Evolutionary conservation across 2,797 vertebrate genomes (phyloP).

Genomic region (Danio tinwini): DNA sequence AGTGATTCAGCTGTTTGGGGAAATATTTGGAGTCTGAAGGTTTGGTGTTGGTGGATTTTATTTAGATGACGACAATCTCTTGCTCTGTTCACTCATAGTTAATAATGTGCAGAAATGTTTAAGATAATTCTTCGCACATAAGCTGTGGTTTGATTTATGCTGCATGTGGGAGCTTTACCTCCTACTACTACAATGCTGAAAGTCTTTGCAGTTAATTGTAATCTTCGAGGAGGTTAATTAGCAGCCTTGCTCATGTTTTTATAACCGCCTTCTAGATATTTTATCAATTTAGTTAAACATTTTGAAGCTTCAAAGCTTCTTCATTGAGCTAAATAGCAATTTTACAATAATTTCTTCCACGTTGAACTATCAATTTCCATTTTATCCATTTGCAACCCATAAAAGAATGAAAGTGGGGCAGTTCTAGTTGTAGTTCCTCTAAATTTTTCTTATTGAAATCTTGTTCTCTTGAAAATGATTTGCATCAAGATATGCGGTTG

Average conservation of each 20-base stretch:
- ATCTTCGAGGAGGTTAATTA: conserved; percentile 7
- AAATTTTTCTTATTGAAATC: background rate
- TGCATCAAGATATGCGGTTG: conserved; percentile 26
- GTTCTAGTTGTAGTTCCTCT: conserved; percentile 39
- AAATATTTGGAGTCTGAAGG: conserved; percentile 27
- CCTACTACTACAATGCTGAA: background rate
- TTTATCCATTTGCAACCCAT: background rate
- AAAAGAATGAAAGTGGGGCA: conserved; percentile 17
- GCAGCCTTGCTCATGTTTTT: background rate
- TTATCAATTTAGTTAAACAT: background rate
- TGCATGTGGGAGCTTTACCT: conserved; percentile 21
- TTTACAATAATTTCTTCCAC: background rate
- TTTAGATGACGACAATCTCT: conserved; percentile 35
- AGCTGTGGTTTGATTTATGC: conserved; percentile 36
- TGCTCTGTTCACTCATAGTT: conserved; percentile 19
- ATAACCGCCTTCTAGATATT: background rate
- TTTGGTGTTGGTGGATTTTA: conserved; percentile 49
- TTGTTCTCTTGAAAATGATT: conserved; percentile 5
- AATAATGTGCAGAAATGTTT: conserved; percentile 49
- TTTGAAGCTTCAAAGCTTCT: background rate
- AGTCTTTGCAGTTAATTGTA: background rate
- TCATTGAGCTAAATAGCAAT: background rate
- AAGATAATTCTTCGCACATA: conserved; percentile 30
- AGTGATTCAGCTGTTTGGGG: conserved; percentile 37
- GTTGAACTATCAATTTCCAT: background rate